A percentile compares a stretch with the other conserved stretches of the same genome.
Conservation (phyloP, 2,888 invertebrate species). For the Hydroisotoma schaefferi region DNA sequence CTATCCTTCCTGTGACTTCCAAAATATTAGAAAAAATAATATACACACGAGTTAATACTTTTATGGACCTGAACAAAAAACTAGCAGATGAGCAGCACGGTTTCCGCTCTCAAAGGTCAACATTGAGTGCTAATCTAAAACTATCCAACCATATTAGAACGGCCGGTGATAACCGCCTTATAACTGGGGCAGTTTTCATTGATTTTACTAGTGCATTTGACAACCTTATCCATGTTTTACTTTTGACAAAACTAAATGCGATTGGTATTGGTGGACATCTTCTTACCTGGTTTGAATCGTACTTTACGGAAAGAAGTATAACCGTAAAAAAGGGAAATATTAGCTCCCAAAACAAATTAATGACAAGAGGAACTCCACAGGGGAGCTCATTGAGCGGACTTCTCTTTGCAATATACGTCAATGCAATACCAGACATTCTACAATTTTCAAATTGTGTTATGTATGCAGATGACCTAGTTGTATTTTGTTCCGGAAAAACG, state of each 20-base stretch:
- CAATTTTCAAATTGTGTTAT: neutral
- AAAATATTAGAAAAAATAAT: slow-evolving; percentile 13
- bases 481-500: neutral
- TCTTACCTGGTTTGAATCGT: slow-evolving; percentile 2
- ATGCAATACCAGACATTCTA: neutral
- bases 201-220: slow-evolving; percentile 17
- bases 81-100: slow-evolving; percentile 11
- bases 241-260: neutral
- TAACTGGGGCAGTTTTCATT: slow-evolving; percentile 7
- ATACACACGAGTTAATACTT: neutral
- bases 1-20: neutral
- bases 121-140: slow-evolving; percentile 13
- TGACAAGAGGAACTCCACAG: slow-evolving; percentile 4
- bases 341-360: no score
- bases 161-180: neutral
- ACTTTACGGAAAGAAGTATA: slow-evolving; percentile 12
- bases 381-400: neutral
- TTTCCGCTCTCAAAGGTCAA: slow-evolving; percentile 5
- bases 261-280: slow-evolving; percentile 1
- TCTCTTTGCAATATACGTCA: neutral
- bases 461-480: slow-evolving; percentile 8
- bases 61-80: slow-evolving; percentile 6
- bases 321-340: neutral
- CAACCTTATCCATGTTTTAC: slow-evolving; percentile 1
- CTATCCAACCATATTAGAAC: slow-evolving; percentile 13